Conservation (phyloP, 2,888 invertebrate species). For the Hydraecia micacea region DNA sequence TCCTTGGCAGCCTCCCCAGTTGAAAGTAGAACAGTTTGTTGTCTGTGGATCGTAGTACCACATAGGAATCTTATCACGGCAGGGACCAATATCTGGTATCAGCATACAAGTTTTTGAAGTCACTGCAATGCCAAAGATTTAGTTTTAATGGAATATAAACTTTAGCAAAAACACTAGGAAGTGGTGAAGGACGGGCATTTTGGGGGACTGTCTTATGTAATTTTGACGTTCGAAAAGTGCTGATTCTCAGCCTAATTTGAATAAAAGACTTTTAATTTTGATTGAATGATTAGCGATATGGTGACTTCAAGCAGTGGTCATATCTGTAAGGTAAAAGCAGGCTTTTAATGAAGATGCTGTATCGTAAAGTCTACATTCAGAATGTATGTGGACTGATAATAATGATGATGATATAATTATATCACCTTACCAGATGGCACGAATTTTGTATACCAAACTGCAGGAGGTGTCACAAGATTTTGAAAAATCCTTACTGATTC, state of each 20-base stretch:
- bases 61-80: constrained; percentile 79
- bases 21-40: constrained; percentile 72
- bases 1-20: constrained; percentile 87
- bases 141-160: background rate
- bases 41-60: constrained; percentile 73
- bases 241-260: background rate
- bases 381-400: too few species aligned
- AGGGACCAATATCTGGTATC: constrained; percentile 80
- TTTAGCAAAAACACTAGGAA: background rate
- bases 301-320: background rate
- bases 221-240: background rate
- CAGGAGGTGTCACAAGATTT: constrained; percentile 29
- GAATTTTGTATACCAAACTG: constrained; percentile 19
- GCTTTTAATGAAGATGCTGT: background rate
- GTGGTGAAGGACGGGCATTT: background rate
- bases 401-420: background rate
- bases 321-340: background rate
- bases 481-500: constrained; percentile 50
- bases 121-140: constrained; percentile 72
- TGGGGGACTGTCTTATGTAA: too few species aligned
- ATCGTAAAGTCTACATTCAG: background rate
- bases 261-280: background rate
- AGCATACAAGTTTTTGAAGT: constrained; percentile 77
- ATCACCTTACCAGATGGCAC: constrained; percentile 25
- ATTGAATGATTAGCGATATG: background rate